Evolutionary conservation across 2,888 invertebrate genomes (phyloP).

Genomic region (Drosophila putrida): DNA sequence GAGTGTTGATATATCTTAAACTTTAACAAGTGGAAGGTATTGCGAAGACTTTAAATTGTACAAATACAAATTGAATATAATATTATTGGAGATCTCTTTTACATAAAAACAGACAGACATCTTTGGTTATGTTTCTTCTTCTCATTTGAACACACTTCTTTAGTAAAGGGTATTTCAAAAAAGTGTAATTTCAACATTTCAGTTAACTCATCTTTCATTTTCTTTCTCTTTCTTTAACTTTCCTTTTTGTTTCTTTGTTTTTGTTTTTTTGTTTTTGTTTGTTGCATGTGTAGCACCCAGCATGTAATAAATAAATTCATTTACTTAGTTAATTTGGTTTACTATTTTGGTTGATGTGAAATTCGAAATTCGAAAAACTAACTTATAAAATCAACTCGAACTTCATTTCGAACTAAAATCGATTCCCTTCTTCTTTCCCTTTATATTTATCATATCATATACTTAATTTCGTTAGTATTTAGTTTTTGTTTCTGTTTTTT

Average conservation of each 20-base stretch:
- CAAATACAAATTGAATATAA: not conserved
- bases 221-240: constrained; percentile 18
- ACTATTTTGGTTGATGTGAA: constrained; percentile 45
- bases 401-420: constrained; percentile 17
- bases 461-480: constrained; percentile 15
- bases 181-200: constrained; percentile 31
- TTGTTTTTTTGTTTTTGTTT: constrained; percentile 22
- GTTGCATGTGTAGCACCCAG: constrained; percentile 76
- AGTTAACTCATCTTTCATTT: constrained; percentile 1
- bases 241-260: constrained; percentile 3
- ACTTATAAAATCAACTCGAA: constrained; percentile 19
- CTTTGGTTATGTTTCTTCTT: not conserved
- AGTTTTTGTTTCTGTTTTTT: not conserved
- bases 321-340: constrained; percentile 48
- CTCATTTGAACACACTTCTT: not conserved
- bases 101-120: not conserved
- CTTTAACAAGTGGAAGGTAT: not conserved
- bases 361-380: constrained; percentile 28
- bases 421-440: not conserved
- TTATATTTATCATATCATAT: constrained; percentile 4
- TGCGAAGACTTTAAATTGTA: too few species aligned
- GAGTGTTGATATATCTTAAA: too few species aligned
- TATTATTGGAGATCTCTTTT: not conserved
- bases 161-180: constrained; percentile 6
- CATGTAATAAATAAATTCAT: constrained; percentile 76